A percentile compares a stretch with the other conserved stretches of the same genome.
phyloP scores from a whole-genome alignment of 2,888 invertebrate genomes.

The Chrysotoxum bicinctum region DNA sequence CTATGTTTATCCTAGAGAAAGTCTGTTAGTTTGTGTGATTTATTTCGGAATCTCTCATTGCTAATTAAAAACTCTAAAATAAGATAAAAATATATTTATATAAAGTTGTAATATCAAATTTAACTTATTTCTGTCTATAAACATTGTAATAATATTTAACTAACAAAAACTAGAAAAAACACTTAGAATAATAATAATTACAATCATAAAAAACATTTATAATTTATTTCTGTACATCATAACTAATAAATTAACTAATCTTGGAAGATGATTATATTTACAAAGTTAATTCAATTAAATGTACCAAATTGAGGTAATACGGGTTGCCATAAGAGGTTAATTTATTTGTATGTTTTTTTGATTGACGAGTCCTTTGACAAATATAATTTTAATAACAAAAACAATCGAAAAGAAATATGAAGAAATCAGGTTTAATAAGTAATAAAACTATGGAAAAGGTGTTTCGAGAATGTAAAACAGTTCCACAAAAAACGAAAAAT shows the following conservation, averaged over 20 bases:
- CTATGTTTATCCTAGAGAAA: conserved; percentile 21
- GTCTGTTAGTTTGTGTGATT: conserved; percentile 53
- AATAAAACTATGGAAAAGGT: no score
- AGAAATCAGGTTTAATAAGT: no score
- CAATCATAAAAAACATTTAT: conserved; percentile 4
- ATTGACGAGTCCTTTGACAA: neutral
- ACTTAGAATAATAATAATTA: conserved; percentile 23
- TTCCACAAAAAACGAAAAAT: no score
- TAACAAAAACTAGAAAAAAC: conserved; percentile 40
- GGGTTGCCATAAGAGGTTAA: conserved; percentile 1
- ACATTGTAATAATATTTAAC: conserved; percentile 1
- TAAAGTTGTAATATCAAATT: conserved; percentile 56
- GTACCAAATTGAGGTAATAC: neutral
- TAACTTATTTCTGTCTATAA: conserved; percentile 34
- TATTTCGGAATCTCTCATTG: conserved; percentile 67
- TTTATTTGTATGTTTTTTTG: neutral
- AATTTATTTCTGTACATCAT: conserved; percentile 8
- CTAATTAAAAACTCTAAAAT: conserved; percentile 63
- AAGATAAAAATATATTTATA: conserved; percentile 61
- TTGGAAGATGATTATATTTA: neutral
- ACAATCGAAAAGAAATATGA: no score
- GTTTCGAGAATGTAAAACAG: no score
- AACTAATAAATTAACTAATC: neutral
- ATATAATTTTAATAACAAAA: no score
- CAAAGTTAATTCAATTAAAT: neutral